Conservation (phyloP, 1,140 invertebrate species). For the Zophobas atratus region DNA sequence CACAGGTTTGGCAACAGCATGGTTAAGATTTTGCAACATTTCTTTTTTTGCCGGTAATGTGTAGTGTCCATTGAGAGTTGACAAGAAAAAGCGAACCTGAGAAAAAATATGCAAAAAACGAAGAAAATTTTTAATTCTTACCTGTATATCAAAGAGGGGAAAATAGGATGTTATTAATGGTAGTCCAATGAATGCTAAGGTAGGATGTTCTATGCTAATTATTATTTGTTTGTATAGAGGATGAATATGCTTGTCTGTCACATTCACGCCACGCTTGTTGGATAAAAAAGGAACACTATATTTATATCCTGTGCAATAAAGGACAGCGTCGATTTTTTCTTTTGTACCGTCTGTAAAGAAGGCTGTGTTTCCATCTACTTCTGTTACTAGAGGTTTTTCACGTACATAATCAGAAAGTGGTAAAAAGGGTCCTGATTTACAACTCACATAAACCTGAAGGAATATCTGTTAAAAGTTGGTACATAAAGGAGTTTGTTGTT, state of each 20-base stretch:
- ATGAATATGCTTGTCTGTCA: conserved; percentile 84
- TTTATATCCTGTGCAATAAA: conserved; percentile 89
- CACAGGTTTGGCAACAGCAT: background rate
- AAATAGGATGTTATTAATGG: conserved; percentile 87
- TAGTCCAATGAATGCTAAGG: conserved; percentile 87
- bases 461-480: conserved; percentile 37
- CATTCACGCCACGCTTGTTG: conserved; percentile 76
- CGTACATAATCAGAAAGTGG: conserved; percentile 76
- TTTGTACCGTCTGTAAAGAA: conserved; percentile 75
- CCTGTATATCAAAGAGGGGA: conserved; percentile 89
- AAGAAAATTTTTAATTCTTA: conserved; percentile 62
- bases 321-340: conserved; percentile 78
- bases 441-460: conserved; percentile 69
- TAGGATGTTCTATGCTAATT: conserved; percentile 83
- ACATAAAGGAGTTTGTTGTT: too few relatives aligned
- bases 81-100: conserved; percentile 49
- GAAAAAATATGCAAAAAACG: background rate
- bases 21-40: conserved; percentile 43
- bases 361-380: conserved; percentile 71
- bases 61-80: conserved; percentile 34
- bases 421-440: conserved; percentile 57
- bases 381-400: conserved; percentile 76
- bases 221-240: conserved; percentile 88
- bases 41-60: conserved; percentile 43
- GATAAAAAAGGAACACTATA: conserved; percentile 89